phyloP scores from a whole-genome alignment of 1,140 invertebrate species.

The Aphaenogaster rudis region DNA sequence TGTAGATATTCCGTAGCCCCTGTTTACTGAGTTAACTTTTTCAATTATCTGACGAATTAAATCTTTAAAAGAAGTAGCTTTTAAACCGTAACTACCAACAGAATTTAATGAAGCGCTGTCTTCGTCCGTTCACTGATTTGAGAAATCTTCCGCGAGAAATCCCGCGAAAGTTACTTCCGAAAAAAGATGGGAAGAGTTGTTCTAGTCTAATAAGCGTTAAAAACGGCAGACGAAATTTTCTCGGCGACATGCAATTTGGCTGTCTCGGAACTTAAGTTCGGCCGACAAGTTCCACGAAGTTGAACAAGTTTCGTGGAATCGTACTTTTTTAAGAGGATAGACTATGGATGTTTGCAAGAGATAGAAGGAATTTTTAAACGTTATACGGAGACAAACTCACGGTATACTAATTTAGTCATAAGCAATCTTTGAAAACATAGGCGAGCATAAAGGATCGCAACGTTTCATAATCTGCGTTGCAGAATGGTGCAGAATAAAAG shows the following conservation, averaged over 20 bases:
- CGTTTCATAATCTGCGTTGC: background rate
- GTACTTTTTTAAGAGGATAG: background rate
- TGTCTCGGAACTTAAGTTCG: constrained; percentile 12
- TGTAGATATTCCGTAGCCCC: background rate
- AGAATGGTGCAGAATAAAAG: constrained; percentile 51
- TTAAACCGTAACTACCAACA: background rate
- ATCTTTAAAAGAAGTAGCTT: background rate
- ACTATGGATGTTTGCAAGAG: background rate
- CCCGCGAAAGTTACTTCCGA: background rate
- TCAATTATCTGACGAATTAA: background rate
- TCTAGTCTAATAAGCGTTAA: constrained; percentile 15
- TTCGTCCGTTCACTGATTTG: background rate
- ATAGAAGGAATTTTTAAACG: background rate
- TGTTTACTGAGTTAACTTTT: background rate
- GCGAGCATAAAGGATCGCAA: background rate
- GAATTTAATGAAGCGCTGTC: background rate
- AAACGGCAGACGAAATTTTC: constrained; percentile 10
- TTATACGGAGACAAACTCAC: background rate
- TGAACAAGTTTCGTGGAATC: constrained; percentile 1
- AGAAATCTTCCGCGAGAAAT: background rate
- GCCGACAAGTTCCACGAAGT: constrained; percentile 10
- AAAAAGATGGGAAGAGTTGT: background rate
- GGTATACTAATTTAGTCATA: constrained; percentile 13
- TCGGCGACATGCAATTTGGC: background rate
- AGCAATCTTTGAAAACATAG: background rate